Percentiles rank a stretch among this genome's conserved stretches.
Conservation (phyloP, 2,888 invertebrate species). For the Yponomeuta malinellus region DNA sequence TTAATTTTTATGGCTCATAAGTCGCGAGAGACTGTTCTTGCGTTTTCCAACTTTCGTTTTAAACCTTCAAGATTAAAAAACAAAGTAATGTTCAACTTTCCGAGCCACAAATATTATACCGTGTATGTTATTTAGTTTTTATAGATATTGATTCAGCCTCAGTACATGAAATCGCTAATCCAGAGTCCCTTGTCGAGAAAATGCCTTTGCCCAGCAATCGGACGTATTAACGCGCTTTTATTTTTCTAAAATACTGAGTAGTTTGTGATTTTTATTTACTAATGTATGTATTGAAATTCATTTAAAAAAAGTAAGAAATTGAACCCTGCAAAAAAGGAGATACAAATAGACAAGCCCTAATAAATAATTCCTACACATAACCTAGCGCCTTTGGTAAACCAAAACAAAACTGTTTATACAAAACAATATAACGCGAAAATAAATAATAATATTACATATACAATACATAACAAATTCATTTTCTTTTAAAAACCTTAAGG, state of each 20-base stretch:
- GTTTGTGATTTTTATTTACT: neutral
- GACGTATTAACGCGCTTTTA: too few species aligned
- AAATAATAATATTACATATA: conserved; percentile 43
- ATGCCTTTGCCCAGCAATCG: too few species aligned
- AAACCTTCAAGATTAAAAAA: too few species aligned
- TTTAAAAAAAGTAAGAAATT: neutral
- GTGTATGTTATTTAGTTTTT: too few species aligned
- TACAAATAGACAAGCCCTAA: neutral
- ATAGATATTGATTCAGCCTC: too few species aligned
- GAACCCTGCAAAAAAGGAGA: conserved; percentile 2
- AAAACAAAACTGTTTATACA: conserved; percentile 68
- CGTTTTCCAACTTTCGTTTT: too few species aligned
- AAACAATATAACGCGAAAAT: conserved; percentile 52
- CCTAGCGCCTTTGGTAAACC: conserved; percentile 71
- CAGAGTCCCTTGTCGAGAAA: too few species aligned
- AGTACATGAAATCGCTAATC: too few species aligned
- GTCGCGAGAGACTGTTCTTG: too few species aligned
- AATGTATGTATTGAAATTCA: neutral
- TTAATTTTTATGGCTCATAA: neutral
- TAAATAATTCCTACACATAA: conserved; percentile 50
- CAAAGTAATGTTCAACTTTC: too few species aligned
- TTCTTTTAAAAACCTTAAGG: conserved; percentile 11
- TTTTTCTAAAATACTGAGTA: neutral
- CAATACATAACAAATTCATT: conserved; percentile 39
- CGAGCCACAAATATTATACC: too few species aligned